Evolutionary conservation across 1,140 invertebrate genomes (phyloP), one percentile per base, ranked within the genome.

Genomic region (Aradophagus sp.): DNA sequence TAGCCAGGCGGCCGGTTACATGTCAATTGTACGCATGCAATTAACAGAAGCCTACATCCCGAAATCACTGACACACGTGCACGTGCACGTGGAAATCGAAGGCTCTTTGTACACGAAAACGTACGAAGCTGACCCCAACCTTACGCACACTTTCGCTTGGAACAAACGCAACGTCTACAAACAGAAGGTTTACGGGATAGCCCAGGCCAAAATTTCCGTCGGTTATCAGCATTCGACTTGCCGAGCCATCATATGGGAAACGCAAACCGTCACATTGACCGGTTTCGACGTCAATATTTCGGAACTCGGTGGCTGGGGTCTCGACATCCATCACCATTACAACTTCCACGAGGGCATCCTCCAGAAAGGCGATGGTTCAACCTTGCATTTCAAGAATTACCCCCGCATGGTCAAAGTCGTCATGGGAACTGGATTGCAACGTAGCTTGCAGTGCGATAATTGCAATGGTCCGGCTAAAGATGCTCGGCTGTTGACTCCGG

Each of bases 271-370:
- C 0, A 97, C 97, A 78, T 82, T 98, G 20, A 96, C 94, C 75
- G 97, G 97, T 2, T 95, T 97, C 78, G 96, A 98, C 79, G 95
- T 98, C 92, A 95, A 93, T 42, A 97, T 98, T 23, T 97, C 96
- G 0, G 95, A 97, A 80, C 92, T 98, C 13, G 96, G 96, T 1
- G 95, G 95, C 5, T 99, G 97, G 97, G 98, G 98, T 84, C 83
- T 99, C 44, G 95, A 98, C 79, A 96, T 98, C 71, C 97, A 99
- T 86, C 97, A 99, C 77, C 88, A 95, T 68, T 98, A 98, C 83
- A 98, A 99, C 80, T 97, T 97, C 89, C 95, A 97, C 80, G 96
- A 98, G 88, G 97, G 95, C 15, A 98, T 99, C 65, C 87, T 99
- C 1, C 97, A 99, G 81, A 97, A 97, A 82, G 97, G 97, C 15